Evolutionary conservation across 2,888 invertebrate genomes (phyloP).

Genomic region (Marasmarcha lunaedactyla): DNA sequence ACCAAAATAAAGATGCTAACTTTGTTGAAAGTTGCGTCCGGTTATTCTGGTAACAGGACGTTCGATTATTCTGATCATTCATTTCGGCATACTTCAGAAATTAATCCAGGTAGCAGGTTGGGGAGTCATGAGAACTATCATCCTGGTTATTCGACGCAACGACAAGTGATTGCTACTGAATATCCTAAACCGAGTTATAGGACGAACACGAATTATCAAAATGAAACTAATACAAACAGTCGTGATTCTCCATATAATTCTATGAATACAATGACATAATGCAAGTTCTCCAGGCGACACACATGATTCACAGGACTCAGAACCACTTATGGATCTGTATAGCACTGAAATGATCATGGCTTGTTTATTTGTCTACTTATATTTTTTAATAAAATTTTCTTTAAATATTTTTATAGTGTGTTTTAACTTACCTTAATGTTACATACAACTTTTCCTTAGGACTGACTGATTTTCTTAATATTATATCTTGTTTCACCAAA

Average conservation of each 20-base stretch:
- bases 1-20: slow-evolving; percentile 13
- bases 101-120: slow-evolving; percentile 14
- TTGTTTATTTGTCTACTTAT: background rate
- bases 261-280: slow-evolving; percentile 5
- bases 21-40: slow-evolving; percentile 15
- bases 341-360: too few species aligned
- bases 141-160: slow-evolving; percentile 11
- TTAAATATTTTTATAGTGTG: background rate
- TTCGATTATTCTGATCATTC: slow-evolving; percentile 13
- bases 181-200: slow-evolving; percentile 12
- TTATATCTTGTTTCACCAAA: slow-evolving; percentile 15
- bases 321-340: too few species aligned
- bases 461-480: slow-evolving; percentile 18
- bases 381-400: background rate
- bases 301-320: too few species aligned
- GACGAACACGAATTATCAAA: slow-evolving; percentile 13
- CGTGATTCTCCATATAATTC: slow-evolving; percentile 11
- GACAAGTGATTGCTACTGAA: slow-evolving; percentile 13
- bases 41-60: slow-evolving; percentile 9
- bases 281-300: too few species aligned
- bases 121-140: slow-evolving; percentile 13
- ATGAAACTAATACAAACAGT: slow-evolving; percentile 11
- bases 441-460: slow-evolving; percentile 17
- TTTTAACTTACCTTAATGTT: slow-evolving; percentile 13
- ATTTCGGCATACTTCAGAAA: slow-evolving; percentile 10